A percentile compares a stretch with the other conserved stretches of the same genome.
phyloP scores from a whole-genome alignment of 2,113 vertebrate genomes.

The Pteruthius melanotis region DNA sequence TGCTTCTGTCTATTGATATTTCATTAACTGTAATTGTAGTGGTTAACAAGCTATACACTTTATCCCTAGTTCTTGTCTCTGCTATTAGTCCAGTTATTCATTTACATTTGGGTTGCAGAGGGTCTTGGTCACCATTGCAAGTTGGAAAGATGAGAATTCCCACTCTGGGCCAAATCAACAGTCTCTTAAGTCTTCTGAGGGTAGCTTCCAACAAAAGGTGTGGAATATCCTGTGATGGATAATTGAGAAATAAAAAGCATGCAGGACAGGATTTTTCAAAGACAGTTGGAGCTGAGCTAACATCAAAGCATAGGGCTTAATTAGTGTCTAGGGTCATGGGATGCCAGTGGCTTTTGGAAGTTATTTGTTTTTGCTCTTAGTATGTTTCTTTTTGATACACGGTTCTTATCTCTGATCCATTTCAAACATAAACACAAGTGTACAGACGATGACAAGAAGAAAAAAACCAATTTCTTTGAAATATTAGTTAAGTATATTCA shows the following conservation, averaged over 20 bases:
- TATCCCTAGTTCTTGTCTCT: not conserved
- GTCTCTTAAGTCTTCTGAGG: not conserved
- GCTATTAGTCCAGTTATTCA: not conserved
- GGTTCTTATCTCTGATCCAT: not conserved
- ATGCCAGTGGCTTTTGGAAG: not conserved
- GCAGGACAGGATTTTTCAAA: not conserved
- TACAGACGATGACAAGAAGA: not conserved
- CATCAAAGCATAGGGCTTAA: not conserved
- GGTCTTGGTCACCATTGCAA: not conserved
- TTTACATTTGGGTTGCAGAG: not conserved
- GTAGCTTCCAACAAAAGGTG: not conserved
- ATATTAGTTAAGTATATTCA: not conserved
- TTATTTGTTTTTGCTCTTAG: not conserved
- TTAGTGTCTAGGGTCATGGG: not conserved
- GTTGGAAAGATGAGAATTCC: not conserved
- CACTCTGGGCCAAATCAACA: fast-evolving
- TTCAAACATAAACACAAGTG: not conserved
- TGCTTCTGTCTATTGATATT: not conserved
- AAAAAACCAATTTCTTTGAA: not conserved
- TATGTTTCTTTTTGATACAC: not conserved
- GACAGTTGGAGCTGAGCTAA: not conserved
- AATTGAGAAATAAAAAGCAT: not conserved
- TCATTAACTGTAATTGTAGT: not conserved
- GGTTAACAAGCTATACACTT: not conserved
- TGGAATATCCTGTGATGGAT: not conserved